Conservation (phyloP, 1,140 invertebrate species). For the Aphidius ervi region DNA sequence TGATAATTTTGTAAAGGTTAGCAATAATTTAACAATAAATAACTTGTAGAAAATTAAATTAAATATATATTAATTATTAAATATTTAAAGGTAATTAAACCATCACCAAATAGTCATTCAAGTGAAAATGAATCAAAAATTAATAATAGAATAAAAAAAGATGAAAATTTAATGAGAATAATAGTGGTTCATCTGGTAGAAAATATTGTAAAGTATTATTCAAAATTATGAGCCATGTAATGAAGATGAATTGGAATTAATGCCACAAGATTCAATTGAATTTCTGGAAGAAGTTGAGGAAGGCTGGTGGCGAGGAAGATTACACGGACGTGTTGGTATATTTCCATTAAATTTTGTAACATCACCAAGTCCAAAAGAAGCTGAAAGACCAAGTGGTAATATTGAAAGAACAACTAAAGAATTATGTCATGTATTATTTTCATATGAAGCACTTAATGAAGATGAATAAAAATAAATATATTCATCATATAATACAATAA, state of each 20-base stretch:
- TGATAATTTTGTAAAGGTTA: conserved; percentile 88
- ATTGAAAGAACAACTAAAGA: conserved; percentile 53
- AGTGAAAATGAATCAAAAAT: background rate
- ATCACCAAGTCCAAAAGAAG: conserved; percentile 35
- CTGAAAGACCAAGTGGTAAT: conserved; percentile 28
- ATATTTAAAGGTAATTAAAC: background rate
- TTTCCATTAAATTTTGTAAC: conserved; percentile 92
- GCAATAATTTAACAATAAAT: background rate
- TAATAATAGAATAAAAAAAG: conserved; percentile 17
- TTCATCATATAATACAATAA: conserved; percentile 55
- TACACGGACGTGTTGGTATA: conserved; percentile 73
- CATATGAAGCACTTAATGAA: conserved; percentile 87
- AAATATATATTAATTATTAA: background rate
- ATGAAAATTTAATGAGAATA: conserved; percentile 41
- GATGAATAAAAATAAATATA: conserved; percentile 69
- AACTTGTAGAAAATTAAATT: background rate
- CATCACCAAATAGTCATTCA: background rate
- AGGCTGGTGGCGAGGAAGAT: conserved; percentile 83
- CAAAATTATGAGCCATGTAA: conserved; percentile 83
- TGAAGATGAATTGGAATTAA: conserved; percentile 83
- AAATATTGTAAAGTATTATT: conserved; percentile 80
- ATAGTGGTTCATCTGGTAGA: conserved; percentile 44
- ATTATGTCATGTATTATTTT: conserved; percentile 80
- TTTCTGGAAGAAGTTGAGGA: conserved; percentile 86
- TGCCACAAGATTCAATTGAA: conserved; percentile 82